Evolutionary conservation across 2,113 vertebrate genomes (phyloP).

Genomic region (Ameiurus melas): DNA sequence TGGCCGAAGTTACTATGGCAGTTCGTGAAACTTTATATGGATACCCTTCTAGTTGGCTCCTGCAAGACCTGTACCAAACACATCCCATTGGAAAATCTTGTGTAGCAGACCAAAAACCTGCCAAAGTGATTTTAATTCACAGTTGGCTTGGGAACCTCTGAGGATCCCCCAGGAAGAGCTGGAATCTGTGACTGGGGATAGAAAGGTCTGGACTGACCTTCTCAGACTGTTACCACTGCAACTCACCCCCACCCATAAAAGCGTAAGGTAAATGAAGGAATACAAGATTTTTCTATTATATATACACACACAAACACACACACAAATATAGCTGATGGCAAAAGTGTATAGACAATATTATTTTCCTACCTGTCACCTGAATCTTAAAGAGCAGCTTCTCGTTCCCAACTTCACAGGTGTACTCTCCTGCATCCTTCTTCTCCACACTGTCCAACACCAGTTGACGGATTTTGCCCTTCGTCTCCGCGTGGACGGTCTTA

Average conservation of each 20-base stretch:
- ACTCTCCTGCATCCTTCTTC: conserved; percentile 77
- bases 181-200: neutral
- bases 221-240: neutral
- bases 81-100: too few relatives aligned
- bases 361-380: conserved; percentile 5
- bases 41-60: neutral
- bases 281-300: neutral
- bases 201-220: neutral
- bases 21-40: neutral
- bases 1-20: neutral
- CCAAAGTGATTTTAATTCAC: neutral
- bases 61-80: neutral
- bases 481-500: conserved; percentile 70
- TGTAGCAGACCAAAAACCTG: neutral
- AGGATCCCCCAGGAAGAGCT: neutral
- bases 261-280: neutral
- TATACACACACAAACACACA: too few relatives aligned
- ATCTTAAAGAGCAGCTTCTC: conserved; percentile 74
- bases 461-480: conserved; percentile 65
- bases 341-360: neutral
- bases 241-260: neutral
- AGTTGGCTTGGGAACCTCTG: neutral
- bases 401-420: conserved; percentile 72
- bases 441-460: conserved; percentile 76
- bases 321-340: neutral